phyloP scores from a whole-genome alignment of 2,113 vertebrate genomes.

The Poeciliopsis occidentalis region DNA sequence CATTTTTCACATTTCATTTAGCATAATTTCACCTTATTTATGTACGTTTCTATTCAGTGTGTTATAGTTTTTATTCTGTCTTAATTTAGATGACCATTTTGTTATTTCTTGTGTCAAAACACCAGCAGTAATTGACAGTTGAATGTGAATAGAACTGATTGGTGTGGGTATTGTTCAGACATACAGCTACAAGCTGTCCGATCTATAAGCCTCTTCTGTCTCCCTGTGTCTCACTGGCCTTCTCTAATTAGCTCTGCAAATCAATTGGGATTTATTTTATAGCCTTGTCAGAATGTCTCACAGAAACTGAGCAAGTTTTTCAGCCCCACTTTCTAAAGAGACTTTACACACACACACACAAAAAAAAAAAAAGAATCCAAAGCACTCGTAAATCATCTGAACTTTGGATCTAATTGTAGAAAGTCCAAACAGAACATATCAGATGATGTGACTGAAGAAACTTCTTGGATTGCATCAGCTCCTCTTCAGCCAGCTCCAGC shows the following conservation, averaged over 20 bases:
- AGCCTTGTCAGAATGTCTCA: constrained; percentile 17
- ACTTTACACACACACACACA: not conserved
- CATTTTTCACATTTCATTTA: not conserved
- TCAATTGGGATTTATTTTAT: constrained; percentile 48
- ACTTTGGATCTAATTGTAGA: not conserved
- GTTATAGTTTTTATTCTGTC: constrained; percentile 11
- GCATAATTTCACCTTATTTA: constrained; percentile 6
- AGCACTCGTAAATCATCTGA: not conserved
- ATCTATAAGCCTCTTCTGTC: constrained; percentile 53
- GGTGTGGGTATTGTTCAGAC: constrained; percentile 44
- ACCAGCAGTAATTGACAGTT: constrained; percentile 47
- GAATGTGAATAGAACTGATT: constrained; percentile 45
- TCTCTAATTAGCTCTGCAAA: constrained; percentile 63
- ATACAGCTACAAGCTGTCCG: constrained; percentile 51
- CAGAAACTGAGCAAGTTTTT: constrained; percentile 2
- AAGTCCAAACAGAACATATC: not conserved
- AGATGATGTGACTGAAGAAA: not conserved
- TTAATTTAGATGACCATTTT: not conserved
- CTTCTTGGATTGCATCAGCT: not conserved
- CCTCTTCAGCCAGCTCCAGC: not conserved
- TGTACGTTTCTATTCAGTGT: constrained; percentile 1
- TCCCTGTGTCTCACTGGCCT: constrained; percentile 52
- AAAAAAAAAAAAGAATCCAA: not conserved
- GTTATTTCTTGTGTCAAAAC: constrained; percentile 3
- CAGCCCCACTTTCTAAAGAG: not conserved